These are phyloP conservation scores for Xenentodon cancila DNA, from an alignment of 2,797 vertebrate genomes.

Conservation along the genomic window DNA sequence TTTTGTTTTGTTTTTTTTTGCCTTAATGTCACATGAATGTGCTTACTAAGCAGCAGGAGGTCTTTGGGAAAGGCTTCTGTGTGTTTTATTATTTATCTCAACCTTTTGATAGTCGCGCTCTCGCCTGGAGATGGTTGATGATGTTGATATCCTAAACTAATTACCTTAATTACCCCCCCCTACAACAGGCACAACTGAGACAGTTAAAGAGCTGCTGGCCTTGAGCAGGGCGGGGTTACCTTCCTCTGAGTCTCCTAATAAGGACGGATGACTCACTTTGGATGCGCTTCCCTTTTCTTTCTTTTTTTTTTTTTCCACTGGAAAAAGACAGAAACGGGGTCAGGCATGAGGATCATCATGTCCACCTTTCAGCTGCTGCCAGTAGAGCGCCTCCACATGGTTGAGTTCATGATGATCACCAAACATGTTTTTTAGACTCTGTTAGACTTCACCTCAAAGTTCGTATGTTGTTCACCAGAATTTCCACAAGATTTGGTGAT, in stretches of 20 bases:
- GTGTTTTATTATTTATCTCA: constrained; percentile 59
- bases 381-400: too few species aligned
- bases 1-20: not conserved
- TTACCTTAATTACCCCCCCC: constrained; percentile 59
- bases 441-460: too few species aligned
- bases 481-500: too few species aligned
- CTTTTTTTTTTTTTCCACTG: not conserved
- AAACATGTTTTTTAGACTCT: too few species aligned
- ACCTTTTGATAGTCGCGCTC: constrained; percentile 48
- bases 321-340: not conserved
- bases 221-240: constrained; percentile 20
- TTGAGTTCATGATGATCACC: too few species aligned
- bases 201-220: not conserved
- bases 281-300: not conserved
- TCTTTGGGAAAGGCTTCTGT: constrained; percentile 29
- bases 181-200: constrained; percentile 16
- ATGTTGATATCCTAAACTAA: constrained; percentile 61
- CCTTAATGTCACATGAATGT: constrained; percentile 20
- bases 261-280: constrained; percentile 41
- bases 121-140: constrained; percentile 43
- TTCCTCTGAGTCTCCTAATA: constrained; percentile 38
- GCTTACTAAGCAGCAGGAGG: constrained; percentile 10
- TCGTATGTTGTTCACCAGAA: too few species aligned
- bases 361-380: not conserved
- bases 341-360: too few species aligned